A percentile compares a stretch with the other conserved stretches of the same genome.
Evolutionary conservation across 2,113 vertebrate species (phyloP).

Genomic region (Enhydra lutris): DNA sequence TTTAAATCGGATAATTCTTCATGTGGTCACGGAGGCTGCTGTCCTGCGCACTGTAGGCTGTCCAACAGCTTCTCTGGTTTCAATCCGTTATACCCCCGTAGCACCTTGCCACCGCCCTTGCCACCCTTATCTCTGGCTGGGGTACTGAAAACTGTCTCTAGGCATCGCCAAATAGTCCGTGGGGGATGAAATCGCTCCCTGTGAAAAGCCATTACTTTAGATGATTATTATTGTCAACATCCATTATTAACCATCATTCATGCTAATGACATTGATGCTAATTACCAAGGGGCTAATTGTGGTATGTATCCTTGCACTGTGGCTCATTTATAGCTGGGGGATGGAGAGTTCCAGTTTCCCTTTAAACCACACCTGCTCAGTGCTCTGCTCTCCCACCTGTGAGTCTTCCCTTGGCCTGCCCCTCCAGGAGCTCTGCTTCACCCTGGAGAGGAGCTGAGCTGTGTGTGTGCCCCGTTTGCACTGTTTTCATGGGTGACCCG

Average conservation of each 20-base stretch:
- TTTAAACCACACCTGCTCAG: background rate
- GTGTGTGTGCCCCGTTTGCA: accelerated
- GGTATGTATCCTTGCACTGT: background rate
- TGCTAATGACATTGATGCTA: background rate
- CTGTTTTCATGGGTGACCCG: accelerated
- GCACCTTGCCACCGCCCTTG: background rate
- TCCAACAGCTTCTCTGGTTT: background rate
- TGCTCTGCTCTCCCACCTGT: background rate
- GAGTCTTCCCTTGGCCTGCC: background rate
- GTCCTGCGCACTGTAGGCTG: accelerated
- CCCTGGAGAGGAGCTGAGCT: accelerated
- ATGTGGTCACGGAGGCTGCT: accelerated
- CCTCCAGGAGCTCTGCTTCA: background rate
- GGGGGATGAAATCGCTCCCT: background rate
- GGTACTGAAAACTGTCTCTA: background rate
- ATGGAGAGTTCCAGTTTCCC: background rate
- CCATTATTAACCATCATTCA: background rate
- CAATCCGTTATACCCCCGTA: background rate
- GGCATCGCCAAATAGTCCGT: background rate
- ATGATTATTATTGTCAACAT: background rate
- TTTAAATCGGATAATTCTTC: background rate
- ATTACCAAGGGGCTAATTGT: background rate
- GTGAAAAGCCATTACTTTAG: background rate
- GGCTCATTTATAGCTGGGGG: background rate
- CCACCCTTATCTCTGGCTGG: background rate